A percentile compares a stretch with the other conserved stretches of the same genome.
Evolutionary conservation across 2,888 invertebrate genomes (phyloP).

Genomic region (Orthosia gothica): DNA sequence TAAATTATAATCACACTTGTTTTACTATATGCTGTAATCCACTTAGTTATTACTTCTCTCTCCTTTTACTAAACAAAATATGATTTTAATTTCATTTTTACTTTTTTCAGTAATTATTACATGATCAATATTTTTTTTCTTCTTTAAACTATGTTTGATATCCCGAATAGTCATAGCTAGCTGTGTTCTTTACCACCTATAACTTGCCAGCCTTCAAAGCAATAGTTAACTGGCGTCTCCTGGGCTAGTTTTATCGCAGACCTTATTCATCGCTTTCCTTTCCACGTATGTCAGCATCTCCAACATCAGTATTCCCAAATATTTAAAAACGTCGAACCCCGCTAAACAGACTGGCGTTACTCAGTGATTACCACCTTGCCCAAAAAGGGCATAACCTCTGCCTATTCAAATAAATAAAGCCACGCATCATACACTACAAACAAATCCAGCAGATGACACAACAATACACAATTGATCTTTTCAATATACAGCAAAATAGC

Average conservation of each 20-base stretch:
- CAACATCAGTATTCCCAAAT: not conserved
- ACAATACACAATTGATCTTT: slow-evolving; percentile 55
- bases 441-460: slow-evolving; percentile 40
- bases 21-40: slow-evolving; percentile 5
- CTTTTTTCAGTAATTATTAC: not conserved
- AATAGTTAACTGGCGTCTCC: not conserved
- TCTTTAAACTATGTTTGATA: not conserved
- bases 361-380: slow-evolving; percentile 26
- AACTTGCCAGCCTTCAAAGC: too few species aligned
- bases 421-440: slow-evolving; percentile 27
- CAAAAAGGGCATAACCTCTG: slow-evolving; percentile 41
- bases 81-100: not conserved
- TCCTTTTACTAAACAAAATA: not conserved
- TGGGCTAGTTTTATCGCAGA: too few species aligned
- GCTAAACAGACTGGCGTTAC: not conserved
- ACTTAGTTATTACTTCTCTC: not conserved
- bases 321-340: slow-evolving; percentile 1
- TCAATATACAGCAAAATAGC: slow-evolving; percentile 54
- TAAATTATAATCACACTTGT: slow-evolving; percentile 16
- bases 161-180: not conserved
- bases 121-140: not conserved
- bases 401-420: slow-evolving; percentile 34
- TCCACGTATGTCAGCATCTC: too few species aligned
- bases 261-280: not conserved
- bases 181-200: not conserved